These are phyloP conservation scores for Drosophila mauritiana DNA, from an alignment of 1,140 invertebrate genomes.

Conservation along the genomic window DNA sequence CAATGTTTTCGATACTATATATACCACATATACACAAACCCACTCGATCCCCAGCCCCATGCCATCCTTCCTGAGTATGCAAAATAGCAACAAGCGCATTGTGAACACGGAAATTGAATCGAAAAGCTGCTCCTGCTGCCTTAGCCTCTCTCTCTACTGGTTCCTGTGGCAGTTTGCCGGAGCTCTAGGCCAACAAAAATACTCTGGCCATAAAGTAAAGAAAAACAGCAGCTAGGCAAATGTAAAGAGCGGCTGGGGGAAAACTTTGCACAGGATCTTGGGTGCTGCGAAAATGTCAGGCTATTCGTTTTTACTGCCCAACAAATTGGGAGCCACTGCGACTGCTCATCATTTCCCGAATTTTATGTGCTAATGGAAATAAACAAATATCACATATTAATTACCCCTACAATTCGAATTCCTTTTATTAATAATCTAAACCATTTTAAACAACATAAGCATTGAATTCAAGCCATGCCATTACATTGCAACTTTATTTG, in stretches of 20 bases:
- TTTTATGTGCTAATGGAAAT: neutral
- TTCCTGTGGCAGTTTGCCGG: constrained; percentile 16
- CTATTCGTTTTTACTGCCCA: constrained; percentile 50
- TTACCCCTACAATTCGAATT: no score
- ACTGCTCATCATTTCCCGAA: no score
- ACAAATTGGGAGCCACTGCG: neutral
- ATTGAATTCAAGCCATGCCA: neutral
- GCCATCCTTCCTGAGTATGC: constrained; percentile 46
- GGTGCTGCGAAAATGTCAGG: neutral
- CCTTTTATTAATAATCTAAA: no score
- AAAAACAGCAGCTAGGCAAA: constrained; percentile 66
- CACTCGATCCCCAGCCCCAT: constrained; percentile 1
- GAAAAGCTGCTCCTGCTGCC: constrained; percentile 53
- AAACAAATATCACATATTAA: neutral
- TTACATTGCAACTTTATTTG: constrained; percentile 18
- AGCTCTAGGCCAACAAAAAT: constrained; percentile 62
- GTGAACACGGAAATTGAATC: constrained; percentile 78
- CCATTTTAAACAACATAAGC: neutral
- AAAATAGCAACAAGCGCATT: constrained; percentile 78
- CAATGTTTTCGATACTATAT: constrained; percentile 60
- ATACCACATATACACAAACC: constrained; percentile 29
- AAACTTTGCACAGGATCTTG: constrained; percentile 15
- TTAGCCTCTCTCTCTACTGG: constrained; percentile 13
- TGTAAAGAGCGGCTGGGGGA: constrained; percentile 16
- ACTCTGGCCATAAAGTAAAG: constrained; percentile 57